phyloP scores from a whole-genome alignment of 2,888 invertebrate genomes.

The Papilio elwesi region DNA sequence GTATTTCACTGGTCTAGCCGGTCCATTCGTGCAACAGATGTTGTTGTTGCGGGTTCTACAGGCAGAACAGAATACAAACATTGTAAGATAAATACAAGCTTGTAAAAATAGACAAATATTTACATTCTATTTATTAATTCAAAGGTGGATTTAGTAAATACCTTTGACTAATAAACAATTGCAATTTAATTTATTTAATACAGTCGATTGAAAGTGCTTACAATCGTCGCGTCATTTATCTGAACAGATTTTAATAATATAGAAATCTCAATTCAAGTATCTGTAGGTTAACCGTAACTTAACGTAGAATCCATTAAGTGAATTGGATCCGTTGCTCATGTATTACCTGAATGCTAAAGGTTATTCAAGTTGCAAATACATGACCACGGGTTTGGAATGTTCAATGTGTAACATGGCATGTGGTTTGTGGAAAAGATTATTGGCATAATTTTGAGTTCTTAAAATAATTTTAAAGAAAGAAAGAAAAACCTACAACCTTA shows the following conservation, averaged over 20 bases:
- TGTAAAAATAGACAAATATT: no score
- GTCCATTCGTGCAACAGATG: no score
- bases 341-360: neutral
- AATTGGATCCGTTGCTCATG: neutral
- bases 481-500: no score
- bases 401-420: neutral
- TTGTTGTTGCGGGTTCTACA: no score
- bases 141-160: no score
- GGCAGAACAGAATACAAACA: no score
- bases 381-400: neutral
- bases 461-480: no score
- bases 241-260: neutral
- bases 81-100: no score
- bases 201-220: no score
- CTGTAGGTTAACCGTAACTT: neutral
- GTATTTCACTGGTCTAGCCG: no score
- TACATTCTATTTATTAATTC: neutral
- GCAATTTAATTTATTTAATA: no score
- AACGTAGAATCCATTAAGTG: neutral
- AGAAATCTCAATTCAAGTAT: neutral
- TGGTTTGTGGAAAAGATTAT: neutral
- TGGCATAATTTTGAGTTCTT: neutral
- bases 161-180: no score
- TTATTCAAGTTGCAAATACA: neutral
- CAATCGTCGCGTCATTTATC: neutral